A percentile compares a stretch with the other conserved stretches of the same genome.
These are phyloP conservation scores for Gobius niger DNA, from an alignment of 2,113 vertebrate genomes.

Conservation along the genomic window DNA sequence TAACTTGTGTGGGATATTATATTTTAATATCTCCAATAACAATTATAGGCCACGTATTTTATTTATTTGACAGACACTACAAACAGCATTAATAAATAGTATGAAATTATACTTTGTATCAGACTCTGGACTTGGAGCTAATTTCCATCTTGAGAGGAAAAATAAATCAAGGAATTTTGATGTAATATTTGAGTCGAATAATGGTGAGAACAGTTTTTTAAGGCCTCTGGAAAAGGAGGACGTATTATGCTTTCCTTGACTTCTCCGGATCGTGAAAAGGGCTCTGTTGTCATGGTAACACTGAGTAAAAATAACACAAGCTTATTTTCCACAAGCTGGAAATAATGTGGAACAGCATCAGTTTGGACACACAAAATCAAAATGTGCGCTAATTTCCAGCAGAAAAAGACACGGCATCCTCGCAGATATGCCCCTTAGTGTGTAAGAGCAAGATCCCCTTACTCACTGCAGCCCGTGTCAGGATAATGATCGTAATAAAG, in stretches of 20 bases:
- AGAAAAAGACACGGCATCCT: conserved; percentile 21
- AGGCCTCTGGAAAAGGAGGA: conserved; percentile 39
- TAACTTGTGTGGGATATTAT: too few species aligned
- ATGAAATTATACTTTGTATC: too few species aligned
- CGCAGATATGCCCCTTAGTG: conserved; percentile 14
- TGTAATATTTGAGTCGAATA: background rate
- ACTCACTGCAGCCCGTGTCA: conserved; percentile 72
- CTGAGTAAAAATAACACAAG: conserved; percentile 82
- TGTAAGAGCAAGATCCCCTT: conserved; percentile 49
- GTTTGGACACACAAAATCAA: conserved; percentile 76
- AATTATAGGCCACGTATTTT: too few species aligned
- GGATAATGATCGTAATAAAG: conserved; percentile 79
- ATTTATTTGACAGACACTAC: too few species aligned
- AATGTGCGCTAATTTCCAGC: conserved; percentile 73
- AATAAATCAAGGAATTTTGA: background rate
- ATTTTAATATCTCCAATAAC: too few species aligned
- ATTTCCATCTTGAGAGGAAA: too few species aligned
- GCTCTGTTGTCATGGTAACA: conserved; percentile 79
- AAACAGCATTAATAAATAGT: too few species aligned
- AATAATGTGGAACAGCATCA: conserved; percentile 77
- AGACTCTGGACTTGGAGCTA: too few species aligned
- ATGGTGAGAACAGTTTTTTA: conserved; percentile 12
- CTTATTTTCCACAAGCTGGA: conserved; percentile 76
- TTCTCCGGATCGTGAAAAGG: conserved; percentile 46
- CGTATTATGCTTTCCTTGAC: conserved; percentile 62